Conservation (phyloP, 2,113 vertebrate species). For the Nibea albiflora region DNA sequence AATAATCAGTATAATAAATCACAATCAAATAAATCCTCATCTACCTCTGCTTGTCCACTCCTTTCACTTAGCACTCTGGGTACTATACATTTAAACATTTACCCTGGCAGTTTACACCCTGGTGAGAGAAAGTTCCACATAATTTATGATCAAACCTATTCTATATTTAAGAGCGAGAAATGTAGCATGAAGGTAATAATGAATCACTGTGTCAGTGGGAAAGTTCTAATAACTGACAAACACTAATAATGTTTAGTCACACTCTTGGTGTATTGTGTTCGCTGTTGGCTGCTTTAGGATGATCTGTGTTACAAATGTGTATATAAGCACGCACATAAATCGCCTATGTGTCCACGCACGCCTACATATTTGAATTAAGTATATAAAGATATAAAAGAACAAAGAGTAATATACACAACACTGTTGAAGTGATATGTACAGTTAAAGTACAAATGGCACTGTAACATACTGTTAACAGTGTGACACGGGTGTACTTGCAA, state of each 20-base stretch:
- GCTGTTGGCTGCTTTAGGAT: not conserved
- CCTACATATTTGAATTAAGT: not conserved
- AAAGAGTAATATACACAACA: not conserved
- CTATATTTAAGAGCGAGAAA: slow-evolving; percentile 20
- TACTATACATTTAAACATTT: not conserved
- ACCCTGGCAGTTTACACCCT: slow-evolving; percentile 5
- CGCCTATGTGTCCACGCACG: not conserved
- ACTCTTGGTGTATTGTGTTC: not conserved
- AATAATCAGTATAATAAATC: not conserved
- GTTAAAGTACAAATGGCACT: not conserved
- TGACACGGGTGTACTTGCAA: not conserved
- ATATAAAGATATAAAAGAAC: not conserved
- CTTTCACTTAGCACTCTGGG: not conserved
- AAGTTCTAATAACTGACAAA: not conserved
- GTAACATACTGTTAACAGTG: too few relatives aligned
- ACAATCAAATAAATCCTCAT: not conserved
- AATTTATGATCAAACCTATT: not conserved
- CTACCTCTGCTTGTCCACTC: not conserved
- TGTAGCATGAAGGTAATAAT: slow-evolving; percentile 26
- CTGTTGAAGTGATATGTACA: not conserved
- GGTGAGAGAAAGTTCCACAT: not conserved
- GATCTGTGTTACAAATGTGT: not conserved
- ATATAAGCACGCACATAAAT: not conserved
- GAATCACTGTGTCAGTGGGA: not conserved
- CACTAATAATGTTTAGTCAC: not conserved